These are phyloP conservation scores for Stegodyphus dumicola DNA, from an alignment of 1,140 invertebrate genomes.

Conservation along the genomic window DNA sequence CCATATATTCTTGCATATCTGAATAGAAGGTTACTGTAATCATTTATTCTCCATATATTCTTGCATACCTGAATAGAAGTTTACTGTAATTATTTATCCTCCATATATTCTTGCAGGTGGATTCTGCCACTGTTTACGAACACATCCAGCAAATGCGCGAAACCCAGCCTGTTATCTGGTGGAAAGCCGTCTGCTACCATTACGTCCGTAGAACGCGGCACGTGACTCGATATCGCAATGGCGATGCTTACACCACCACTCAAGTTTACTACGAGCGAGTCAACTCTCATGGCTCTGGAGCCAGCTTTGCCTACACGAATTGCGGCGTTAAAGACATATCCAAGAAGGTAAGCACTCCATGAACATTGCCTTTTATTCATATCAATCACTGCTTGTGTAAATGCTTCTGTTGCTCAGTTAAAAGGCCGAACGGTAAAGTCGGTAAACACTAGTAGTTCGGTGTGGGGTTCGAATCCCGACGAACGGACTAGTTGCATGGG, in stretches of 20 bases:
- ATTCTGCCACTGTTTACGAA: constrained; percentile 74
- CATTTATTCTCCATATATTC: no score
- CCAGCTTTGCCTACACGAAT: constrained; percentile 78
- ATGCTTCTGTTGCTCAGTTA: no score
- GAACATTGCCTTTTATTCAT: neutral
- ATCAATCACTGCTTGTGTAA: no score
- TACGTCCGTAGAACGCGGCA: constrained; percentile 81
- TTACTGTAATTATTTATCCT: no score
- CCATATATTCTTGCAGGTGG: neutral
- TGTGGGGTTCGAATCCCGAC: no score
- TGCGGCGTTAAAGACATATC: constrained; percentile 86
- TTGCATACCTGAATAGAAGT: no score
- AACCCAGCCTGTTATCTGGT: constrained; percentile 85
- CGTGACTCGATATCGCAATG: constrained; percentile 81
- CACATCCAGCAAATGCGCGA: constrained; percentile 78
- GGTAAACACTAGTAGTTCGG: no score
- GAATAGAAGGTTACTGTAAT: no score
- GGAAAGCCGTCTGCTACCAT: constrained; percentile 90
- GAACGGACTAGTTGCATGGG: no score
- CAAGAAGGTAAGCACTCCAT: constrained; percentile 69
- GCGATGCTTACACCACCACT: constrained; percentile 67
- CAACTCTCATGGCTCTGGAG: constrained; percentile 82
- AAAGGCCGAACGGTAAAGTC: no score
- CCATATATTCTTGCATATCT: neutral
- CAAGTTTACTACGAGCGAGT: constrained; percentile 85